Evolutionary conservation across 2,888 invertebrate genomes (phyloP).

Genomic region (Macropis europaea): DNA sequence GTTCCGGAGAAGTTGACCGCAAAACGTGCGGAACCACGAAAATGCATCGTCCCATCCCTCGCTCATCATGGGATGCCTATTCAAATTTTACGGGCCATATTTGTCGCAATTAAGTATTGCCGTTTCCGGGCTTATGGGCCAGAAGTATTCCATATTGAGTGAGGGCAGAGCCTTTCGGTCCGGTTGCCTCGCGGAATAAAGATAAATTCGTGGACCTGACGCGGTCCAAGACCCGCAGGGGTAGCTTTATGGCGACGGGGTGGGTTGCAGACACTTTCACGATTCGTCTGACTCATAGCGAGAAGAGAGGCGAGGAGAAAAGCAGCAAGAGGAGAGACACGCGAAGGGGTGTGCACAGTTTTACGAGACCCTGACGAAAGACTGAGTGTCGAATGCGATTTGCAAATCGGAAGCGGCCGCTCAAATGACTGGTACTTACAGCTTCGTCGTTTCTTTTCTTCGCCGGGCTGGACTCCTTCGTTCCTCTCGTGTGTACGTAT

Average conservation of each 20-base stretch:
- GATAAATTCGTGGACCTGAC: conserved; percentile 61
- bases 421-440: conserved; percentile 51
- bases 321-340: conserved; percentile 1
- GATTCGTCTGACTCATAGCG: conserved; percentile 69
- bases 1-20: neutral
- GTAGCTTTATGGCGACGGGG: conserved; percentile 66
- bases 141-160: conserved; percentile 74
- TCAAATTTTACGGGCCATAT: conserved; percentile 78
- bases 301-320: neutral
- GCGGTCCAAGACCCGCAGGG: neutral
- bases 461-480: neutral
- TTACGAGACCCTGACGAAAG: conserved; percentile 49
- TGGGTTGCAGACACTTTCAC: conserved; percentile 49
- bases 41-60: conserved; percentile 6
- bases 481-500: neutral
- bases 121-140: conserved; percentile 69
- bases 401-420: conserved; percentile 42
- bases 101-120: conserved; percentile 78
- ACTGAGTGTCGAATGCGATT: conserved; percentile 35
- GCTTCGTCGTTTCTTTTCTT: conserved; percentile 41
- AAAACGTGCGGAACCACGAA: conserved; percentile 1
- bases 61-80: conserved; percentile 71
- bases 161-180: conserved; percentile 48
- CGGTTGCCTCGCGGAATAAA: conserved; percentile 54
- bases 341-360: conserved; percentile 14